Percentiles rank a stretch among this genome's conserved stretches.
Evolutionary conservation across 2,888 invertebrate species (phyloP).

Genomic region (Pollenia angustigena): DNA sequence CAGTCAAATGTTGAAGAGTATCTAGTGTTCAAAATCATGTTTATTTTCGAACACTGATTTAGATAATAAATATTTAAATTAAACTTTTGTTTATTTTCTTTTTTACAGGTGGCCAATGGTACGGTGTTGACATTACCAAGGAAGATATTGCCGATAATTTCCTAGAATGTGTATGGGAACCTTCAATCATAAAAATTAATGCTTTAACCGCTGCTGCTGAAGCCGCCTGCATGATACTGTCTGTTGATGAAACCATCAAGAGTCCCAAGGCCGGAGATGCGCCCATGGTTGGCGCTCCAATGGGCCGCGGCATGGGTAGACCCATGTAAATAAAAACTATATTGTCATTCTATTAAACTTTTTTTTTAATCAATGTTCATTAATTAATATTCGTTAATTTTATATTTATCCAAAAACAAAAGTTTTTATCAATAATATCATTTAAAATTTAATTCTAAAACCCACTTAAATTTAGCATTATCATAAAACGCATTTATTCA

Average conservation of each 20-base stretch:
- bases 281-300: slow-evolving; percentile 84
- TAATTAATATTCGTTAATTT: slow-evolving; percentile 51
- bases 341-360: slow-evolving; percentile 64
- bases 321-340: slow-evolving; percentile 85
- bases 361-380: slow-evolving; percentile 69
- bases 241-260: slow-evolving; percentile 99
- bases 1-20: too few relatives aligned
- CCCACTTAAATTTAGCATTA: slow-evolving; percentile 15
- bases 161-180: slow-evolving; percentile 98
- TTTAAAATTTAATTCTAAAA: slow-evolving; percentile 39
- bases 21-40: too few relatives aligned
- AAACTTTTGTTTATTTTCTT: background rate
- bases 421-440: slow-evolving; percentile 25
- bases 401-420: slow-evolving; percentile 9
- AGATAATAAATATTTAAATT: background rate
- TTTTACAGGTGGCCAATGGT: slow-evolving; percentile 91
- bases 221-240: slow-evolving; percentile 96
- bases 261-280: slow-evolving; percentile 88
- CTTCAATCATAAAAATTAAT: slow-evolving; percentile 97
- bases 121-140: slow-evolving; percentile 96
- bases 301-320: slow-evolving; percentile 90
- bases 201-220: slow-evolving; percentile 98
- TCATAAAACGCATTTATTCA: slow-evolving; percentile 61
- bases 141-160: slow-evolving; percentile 98
- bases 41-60: background rate